These are phyloP conservation scores for Erpobdella octoculata DNA, from an alignment of 2,888 invertebrate genomes.

Conservation along the genomic window DNA sequence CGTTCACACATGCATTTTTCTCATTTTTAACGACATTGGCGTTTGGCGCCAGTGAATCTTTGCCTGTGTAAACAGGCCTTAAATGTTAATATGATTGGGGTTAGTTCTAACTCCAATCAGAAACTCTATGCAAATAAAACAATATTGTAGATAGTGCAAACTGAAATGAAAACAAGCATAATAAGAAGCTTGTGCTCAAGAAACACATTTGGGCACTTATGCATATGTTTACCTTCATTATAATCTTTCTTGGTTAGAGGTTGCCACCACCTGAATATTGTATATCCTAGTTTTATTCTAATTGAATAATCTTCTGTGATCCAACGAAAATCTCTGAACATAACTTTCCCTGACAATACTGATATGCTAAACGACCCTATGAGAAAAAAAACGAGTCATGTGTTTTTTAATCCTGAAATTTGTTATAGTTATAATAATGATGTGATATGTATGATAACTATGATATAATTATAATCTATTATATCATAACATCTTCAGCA, in stretches of 20 bases:
- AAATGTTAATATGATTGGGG: too few relatives aligned
- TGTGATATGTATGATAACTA: neutral
- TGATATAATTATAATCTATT: neutral
- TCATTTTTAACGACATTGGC: too few relatives aligned
- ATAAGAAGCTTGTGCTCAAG: neutral
- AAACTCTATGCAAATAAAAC: neutral
- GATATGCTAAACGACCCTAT: slow-evolving; percentile 86
- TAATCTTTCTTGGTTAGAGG: slow-evolving; percentile 89
- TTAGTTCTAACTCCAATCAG: too few relatives aligned
- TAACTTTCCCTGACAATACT: slow-evolving; percentile 92
- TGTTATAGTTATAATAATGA: neutral
- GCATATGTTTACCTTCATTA: slow-evolving; percentile 68
- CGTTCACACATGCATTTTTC: too few relatives aligned
- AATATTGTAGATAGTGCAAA: neutral
- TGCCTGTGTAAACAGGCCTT: too few relatives aligned
- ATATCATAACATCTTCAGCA: neutral
- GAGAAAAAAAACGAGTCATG: slow-evolving; percentile 1
- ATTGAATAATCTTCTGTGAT: slow-evolving; percentile 86
- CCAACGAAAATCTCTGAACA: slow-evolving; percentile 91
- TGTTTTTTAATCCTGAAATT: neutral
- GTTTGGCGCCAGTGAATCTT: too few relatives aligned
- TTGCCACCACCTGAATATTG: slow-evolving; percentile 96
- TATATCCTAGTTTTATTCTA: slow-evolving; percentile 88
- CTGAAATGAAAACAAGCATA: neutral
- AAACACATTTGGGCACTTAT: neutral